Evolutionary conservation across 2,888 invertebrate species (phyloP), one percentile per base, ranked within the genome.

Genomic region (Papilio protenor): DNA sequence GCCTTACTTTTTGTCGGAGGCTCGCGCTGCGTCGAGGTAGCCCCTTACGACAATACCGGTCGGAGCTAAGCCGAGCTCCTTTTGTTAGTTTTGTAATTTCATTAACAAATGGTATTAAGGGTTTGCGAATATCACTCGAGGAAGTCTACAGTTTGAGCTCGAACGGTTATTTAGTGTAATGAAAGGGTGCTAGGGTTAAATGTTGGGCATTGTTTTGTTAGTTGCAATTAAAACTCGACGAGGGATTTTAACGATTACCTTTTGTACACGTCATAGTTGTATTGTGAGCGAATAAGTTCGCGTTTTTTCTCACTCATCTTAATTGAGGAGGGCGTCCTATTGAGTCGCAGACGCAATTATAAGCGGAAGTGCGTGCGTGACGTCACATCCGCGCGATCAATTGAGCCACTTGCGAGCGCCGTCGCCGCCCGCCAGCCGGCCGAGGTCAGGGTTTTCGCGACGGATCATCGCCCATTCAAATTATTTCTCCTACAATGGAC

Each of bases 361-460:
- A 85, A 86, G 79, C 87, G 92, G 92, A 92, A 92, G 90, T 87
- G 88, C 86, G 86, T 78, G 75, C 77, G 85, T 91, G 92, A 91
- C 90, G 91, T 92, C 92, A 92, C 88, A 84, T 92, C 92, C 92
- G 90, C 80, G 81, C 83, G 81, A 84, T 84, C 89, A 91, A 86
- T 87, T 86, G 85, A 85, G 79, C 84, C 85, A 86, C 85, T 86
- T 85, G 84, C 81, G 80, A 80, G 82, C 81, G 61, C 61, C 14
- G 12, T 27, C 14, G 27, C 59, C 23, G 21, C 59, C 59, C 59
- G 59, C 21, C 59, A 21, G 59, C 59, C 27, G 27, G 83, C 81
- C 80, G 88, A 91, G 92, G 92, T 91, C 92, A 92, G 89, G 91
- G 91, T 88, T 84, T 40, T 74, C 82, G 83, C 72, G 78, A 75